Evolutionary conservation across 2,113 vertebrate genomes (phyloP).

Genomic region (Phainopepla nitens): DNA sequence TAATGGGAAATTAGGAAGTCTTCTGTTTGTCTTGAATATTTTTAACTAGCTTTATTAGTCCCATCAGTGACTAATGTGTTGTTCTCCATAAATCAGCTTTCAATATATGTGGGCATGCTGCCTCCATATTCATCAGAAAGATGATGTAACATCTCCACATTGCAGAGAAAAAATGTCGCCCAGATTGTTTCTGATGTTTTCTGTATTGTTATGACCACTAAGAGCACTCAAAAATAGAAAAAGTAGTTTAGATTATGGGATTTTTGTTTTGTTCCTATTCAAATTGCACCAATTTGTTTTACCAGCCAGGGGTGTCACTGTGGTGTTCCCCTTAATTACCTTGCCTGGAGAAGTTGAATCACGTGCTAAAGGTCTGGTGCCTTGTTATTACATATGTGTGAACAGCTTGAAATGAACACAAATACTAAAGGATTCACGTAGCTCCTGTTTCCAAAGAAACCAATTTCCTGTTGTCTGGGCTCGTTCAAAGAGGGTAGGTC

Average conservation of each 20-base stretch:
- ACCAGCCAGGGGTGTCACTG: conserved; percentile 1
- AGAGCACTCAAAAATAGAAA: not conserved
- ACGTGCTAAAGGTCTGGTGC: conserved; percentile 36
- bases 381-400: conserved; percentile 60
- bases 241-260: not conserved
- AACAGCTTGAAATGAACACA: conserved; percentile 66
- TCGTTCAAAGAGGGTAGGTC: conserved; percentile 60
- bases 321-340: conserved; percentile 11
- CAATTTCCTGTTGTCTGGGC: conserved; percentile 70
- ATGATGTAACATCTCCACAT: not conserved
- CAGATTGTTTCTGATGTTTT: not conserved
- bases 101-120: not conserved
- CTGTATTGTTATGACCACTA: not conserved
- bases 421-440: conserved; percentile 55
- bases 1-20: not conserved
- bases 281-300: not conserved
- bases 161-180: not conserved
- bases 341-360: conserved; percentile 60
- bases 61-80: not conserved
- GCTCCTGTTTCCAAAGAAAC: conserved; percentile 79
- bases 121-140: not conserved
- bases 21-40: not conserved
- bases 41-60: not conserved
- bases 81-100: not conserved
- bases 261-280: not conserved